phyloP scores from a whole-genome alignment of 2,888 invertebrate genomes.

The Noctua janthe region DNA sequence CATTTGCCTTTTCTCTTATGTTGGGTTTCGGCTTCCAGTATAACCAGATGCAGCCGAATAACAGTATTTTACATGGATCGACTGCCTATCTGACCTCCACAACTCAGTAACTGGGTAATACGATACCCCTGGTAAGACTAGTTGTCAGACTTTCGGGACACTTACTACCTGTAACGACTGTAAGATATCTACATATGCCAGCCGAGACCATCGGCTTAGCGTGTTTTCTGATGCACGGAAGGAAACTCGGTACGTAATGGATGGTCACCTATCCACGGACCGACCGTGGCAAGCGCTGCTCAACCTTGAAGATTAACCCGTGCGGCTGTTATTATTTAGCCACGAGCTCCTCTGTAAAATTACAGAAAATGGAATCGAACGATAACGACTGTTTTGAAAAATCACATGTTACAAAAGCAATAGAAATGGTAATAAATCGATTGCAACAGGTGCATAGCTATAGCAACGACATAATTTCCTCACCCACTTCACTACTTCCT shows the following conservation, averaged over 20 bases:
- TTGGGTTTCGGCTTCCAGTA: no score
- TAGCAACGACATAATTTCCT: slow-evolving; percentile 28
- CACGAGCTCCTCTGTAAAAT: background rate
- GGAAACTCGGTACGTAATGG: no score
- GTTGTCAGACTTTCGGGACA: no score
- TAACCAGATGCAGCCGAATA: no score
- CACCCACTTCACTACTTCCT: slow-evolving; percentile 31
- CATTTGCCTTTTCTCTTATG: no score
- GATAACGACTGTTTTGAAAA: background rate
- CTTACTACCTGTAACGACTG: background rate
- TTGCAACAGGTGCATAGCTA: slow-evolving; percentile 9
- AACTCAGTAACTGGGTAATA: no score
- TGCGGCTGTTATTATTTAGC: no score
- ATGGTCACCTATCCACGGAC: background rate
- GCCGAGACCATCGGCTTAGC: background rate
- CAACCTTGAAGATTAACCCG: background rate
- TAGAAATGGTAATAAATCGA: background rate
- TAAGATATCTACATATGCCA: background rate
- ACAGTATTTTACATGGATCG: no score
- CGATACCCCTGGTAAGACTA: no score
- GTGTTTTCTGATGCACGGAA: background rate
- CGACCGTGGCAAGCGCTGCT: no score
- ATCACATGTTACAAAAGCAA: background rate
- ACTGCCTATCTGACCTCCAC: no score
- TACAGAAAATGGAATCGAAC: background rate